A percentile compares a stretch with the other conserved stretches of the same genome.
Evolutionary conservation across 2,888 invertebrate genomes (phyloP).

Genomic region (Drosophila pseudotakahashii): DNA sequence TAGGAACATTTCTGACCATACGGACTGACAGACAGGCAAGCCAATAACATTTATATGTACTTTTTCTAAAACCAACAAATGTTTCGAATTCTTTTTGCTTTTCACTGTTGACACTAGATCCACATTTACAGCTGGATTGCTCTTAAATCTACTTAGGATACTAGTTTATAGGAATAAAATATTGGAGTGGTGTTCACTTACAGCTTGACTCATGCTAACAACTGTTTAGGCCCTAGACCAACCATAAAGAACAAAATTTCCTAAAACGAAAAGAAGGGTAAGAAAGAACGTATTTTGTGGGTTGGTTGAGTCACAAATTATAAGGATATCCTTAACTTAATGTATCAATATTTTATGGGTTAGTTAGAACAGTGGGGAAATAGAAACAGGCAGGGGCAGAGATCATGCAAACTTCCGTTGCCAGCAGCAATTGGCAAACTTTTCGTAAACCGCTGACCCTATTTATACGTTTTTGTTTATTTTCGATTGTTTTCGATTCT

Average conservation of each 20-base stretch:
- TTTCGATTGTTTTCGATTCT: conserved; percentile 27
- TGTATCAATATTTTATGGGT: conserved; percentile 18
- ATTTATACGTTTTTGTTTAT: conserved; percentile 40
- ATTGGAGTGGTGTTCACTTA: conserved; percentile 57
- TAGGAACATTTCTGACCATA: conserved; percentile 8
- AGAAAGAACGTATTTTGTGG: conserved; percentile 35
- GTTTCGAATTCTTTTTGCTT: conserved; percentile 37
- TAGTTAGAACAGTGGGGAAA: not conserved
- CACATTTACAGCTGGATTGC: conserved; percentile 8
- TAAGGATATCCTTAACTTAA: conserved; percentile 47
- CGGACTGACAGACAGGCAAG: conserved; percentile 13
- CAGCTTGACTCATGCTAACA: conserved; percentile 68
- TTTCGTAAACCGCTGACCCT: conserved; percentile 20
- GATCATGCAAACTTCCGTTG: conserved; percentile 42
- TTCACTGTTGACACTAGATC: conserved; percentile 27
- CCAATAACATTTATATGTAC: conserved; percentile 34
- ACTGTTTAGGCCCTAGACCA: conserved; percentile 50
- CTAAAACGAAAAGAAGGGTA: conserved; percentile 67
- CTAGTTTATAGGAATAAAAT: conserved; percentile 9
- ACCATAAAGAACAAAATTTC: conserved; percentile 68
- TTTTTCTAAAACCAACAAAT: conserved; percentile 33
- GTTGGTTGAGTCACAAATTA: conserved; percentile 4
- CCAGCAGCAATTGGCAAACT: conserved; percentile 22
- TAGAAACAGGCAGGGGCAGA: not conserved
- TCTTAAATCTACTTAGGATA: conserved; percentile 48